Evolutionary conservation across 1,140 invertebrate species (phyloP), one percentile per base, ranked within the genome.

Genomic region (Amphibalanus amphitrite): DNA sequence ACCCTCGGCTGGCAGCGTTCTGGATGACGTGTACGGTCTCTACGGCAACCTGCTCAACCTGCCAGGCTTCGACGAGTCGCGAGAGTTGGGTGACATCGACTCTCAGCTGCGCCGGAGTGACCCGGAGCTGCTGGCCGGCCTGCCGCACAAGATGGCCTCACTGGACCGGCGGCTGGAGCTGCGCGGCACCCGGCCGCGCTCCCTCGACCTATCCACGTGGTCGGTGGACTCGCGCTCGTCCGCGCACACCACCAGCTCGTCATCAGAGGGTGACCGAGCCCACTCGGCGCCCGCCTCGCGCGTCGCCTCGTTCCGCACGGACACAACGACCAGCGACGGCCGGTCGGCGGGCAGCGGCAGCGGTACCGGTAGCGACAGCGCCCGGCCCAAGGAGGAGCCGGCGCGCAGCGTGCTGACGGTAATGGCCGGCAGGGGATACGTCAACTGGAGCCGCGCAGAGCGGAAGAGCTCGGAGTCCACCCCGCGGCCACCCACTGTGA

Each of bases 1-100:
- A 1, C 65, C 13, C 65, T 26, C 65, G n/a, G 65, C 73, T 69
- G 71, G 69, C 23, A 69, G 69, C n/a, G 69, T 67, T 29, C n/a
- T 20, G 17, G 69, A 89, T 77, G 90, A 93, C 78, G 90, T 95
- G 0, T 94, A 93, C 78, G 92, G 91, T 0, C 81, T 95, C 0
- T 95, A 94, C 77, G 90, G 89, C 0, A 91, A 94, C 76, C 81
- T 95, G 29, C 92, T 95, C 84, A 91, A 92, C 78, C 87, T 93
- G 1, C 90, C 90, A 77, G 90, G 93, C 78, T 91, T 90, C 76
- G 90, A 91, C 20, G 90, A 92, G 76, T 86, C 74, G 47, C 33
- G 73, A 69, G 74, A 74, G 67, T 28, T 29, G 17, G 38, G 29
- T 17, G 47, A 59, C 13, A 13, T 59, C 47, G 20, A 23, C 47